Evolutionary conservation across 2,888 invertebrate species (phyloP), one percentile per base, ranked within the genome.

Genomic region (Tipula confusa): DNA sequence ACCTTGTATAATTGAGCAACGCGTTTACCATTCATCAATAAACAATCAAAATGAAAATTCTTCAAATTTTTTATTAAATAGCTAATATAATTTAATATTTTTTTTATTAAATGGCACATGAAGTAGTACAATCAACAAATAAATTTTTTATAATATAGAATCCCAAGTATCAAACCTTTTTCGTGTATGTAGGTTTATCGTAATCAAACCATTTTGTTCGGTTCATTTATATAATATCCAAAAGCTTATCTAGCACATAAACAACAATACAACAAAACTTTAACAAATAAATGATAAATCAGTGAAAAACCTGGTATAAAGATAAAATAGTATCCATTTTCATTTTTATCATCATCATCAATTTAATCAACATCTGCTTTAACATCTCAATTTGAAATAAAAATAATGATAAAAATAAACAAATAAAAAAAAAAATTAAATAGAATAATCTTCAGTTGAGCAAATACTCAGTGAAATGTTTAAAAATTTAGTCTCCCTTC

Each of bases 391-490:
- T 64, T 64, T 64, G 64, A 24, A 64, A 64, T 9, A 24, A 64
- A 9, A 64, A 64, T 64, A 64, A 64, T 64, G 64, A 64, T 64
- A 64, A 64, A 64, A 64, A 64, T 64, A 64, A 64, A 64, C 24
- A 64, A n/a, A n/a, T n/a, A n/a, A n/a, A n/a, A n/a, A n/a, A n/a
- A n/a, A 24, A 64, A 64, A 64, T 64, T 64, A 64, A 64, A 64
- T 64, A 64, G 24, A 64, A 64, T 64, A 64, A 64, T 64, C 64
- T 64, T 29, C 80, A 80, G 80, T 80, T 80, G 80, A 80, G 80
- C 15, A 31, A 80, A 80, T 80, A 31, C 80, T 80, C 80, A 80
- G 80, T 80, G 80, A 80, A 80, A 80, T 31, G 80, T 80, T 80
- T 80, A n/a, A 29, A 80, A 80, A 80, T 80, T n/a, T 29, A 64